Evolutionary conservation across 2,113 vertebrate species (phyloP), one percentile per base, ranked within the genome.

Genomic region (Jacana jacana): DNA sequence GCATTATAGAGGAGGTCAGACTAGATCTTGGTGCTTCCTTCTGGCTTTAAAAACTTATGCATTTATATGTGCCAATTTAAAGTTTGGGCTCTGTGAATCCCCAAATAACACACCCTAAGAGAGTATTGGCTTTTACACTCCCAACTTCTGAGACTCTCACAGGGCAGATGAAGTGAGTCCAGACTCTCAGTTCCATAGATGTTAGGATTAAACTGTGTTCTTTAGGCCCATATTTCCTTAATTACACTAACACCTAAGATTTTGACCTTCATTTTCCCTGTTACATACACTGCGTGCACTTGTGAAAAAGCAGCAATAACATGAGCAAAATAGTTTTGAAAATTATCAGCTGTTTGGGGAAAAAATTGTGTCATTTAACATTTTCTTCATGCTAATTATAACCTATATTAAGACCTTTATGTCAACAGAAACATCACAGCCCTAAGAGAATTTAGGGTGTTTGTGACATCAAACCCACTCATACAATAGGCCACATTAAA

Each of bases 21-120:
- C 27, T 72, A 42, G 69, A 81, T 86, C 60, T 69, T 65, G 49
- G 37, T 58, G 71, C n/a, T 33, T 88, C 83, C 88, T 96, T 89
- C 88, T 89, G 96, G 93, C 88, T 96, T 96, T 95, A 91, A 95
- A 89, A 96, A 81, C 20, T 69, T 92, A 93, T 95, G 77, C 88
- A 96, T 92, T 94, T 96, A 92, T 92, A 91, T 92, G 92, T 93
- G 65, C 57, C 76, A 49, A 96, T 96, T 96, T 89, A 79, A 95
- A 94, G 65, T 79, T 44, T 11, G 2, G 44, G 31, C 33, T 54
- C 76, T 79, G 18, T 44, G 77, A 79, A 70, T 88, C 69, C 83
- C 52, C 72, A 79, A 3, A 75, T 68, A 93, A 94, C 71, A 65
- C 83, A 91, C 39, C 15, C 24, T 51, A 58, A 48, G 33, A 85